Conservation (phyloP, 2,888 invertebrate genomes). For the Idaea biselata region DNA sequence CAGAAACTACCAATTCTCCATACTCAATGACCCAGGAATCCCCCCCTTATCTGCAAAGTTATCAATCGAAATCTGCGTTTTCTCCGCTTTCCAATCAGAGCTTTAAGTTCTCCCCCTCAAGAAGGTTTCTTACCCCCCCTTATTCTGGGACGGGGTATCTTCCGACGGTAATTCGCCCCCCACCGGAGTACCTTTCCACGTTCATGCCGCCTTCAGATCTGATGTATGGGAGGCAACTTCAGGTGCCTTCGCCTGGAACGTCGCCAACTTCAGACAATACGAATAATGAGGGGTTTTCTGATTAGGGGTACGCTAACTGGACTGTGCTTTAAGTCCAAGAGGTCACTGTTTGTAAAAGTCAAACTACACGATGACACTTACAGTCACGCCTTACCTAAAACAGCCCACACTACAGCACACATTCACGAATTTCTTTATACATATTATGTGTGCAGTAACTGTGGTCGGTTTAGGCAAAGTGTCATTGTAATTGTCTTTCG, state of each 20-base stretch:
- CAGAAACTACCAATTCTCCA: slow-evolving; percentile 51
- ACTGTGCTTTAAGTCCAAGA: slow-evolving; percentile 37
- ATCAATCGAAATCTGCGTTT: slow-evolving; percentile 87
- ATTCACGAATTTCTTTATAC: no score
- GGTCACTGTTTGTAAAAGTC: background rate
- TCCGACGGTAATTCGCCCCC: slow-evolving; percentile 86
- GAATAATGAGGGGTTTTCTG: slow-evolving; percentile 75
- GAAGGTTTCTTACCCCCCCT: slow-evolving; percentile 90
- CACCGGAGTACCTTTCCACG: slow-evolving; percentile 71
- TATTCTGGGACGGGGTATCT: slow-evolving; percentile 91
- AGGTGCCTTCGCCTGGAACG: slow-evolving; percentile 71
- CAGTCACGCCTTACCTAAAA: no score
- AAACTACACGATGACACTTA: no score
- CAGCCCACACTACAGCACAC: no score
- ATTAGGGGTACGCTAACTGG: slow-evolving; percentile 58
- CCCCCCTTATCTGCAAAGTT: slow-evolving; percentile 67
- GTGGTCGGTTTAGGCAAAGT: no score
- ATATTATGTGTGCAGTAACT: no score
- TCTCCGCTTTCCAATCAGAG: slow-evolving; percentile 84
- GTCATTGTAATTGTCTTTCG: no score
- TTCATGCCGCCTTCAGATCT: slow-evolving; percentile 73
- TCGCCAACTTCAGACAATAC: slow-evolving; percentile 77
- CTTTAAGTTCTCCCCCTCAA: slow-evolving; percentile 84
- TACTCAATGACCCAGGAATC: slow-evolving; percentile 69
- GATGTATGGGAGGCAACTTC: slow-evolving; percentile 71